Evolutionary conservation across 2,888 invertebrate genomes (phyloP).

Genomic region (Polia nebulosa): DNA sequence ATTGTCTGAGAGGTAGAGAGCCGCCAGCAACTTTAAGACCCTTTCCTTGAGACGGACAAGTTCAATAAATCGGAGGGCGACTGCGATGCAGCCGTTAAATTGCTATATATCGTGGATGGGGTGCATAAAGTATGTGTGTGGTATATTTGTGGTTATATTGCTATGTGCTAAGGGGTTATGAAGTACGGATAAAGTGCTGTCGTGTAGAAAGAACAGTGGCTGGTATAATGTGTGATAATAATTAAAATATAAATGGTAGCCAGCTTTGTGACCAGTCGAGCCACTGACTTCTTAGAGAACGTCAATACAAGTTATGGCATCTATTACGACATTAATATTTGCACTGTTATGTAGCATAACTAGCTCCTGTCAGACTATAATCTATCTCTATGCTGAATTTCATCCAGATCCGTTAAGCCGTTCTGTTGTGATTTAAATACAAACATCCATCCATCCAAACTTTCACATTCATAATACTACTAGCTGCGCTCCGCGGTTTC

Average conservation of each 20-base stretch:
- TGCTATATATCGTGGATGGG: constrained; percentile 65
- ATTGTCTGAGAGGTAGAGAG: constrained; percentile 68
- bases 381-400: no score
- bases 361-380: no score
- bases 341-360: neutral
- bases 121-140: constrained; percentile 42
- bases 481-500: no score
- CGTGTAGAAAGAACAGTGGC: neutral
- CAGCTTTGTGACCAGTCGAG: no score
- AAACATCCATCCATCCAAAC: no score
- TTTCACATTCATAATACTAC: no score
- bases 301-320: neutral
- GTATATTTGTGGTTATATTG: constrained; percentile 26
- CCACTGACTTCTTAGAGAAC: no score
- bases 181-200: neutral
- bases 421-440: no score
- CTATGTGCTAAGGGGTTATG: constrained; percentile 23
- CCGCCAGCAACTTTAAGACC: constrained; percentile 85
- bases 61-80: constrained; percentile 88
- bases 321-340: neutral
- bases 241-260: neutral
- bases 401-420: no score
- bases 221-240: neutral
- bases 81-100: constrained; percentile 68
- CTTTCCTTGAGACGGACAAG: constrained; percentile 85